Evolutionary conservation across 2,113 vertebrate genomes (phyloP).

Genomic region (Erythrocebus patas): DNA sequence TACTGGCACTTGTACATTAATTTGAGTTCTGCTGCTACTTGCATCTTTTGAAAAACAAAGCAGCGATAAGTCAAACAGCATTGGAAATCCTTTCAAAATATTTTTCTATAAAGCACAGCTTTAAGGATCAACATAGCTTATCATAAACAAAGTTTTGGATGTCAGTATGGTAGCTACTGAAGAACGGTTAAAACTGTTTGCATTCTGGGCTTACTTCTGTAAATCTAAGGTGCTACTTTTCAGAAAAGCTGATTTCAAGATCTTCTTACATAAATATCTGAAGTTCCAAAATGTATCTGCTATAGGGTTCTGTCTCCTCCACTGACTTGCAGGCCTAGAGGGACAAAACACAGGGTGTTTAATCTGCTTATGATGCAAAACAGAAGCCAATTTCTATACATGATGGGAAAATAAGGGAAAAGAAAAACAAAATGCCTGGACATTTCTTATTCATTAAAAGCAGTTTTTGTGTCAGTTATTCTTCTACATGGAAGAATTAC

Average conservation of each 20-base stretch:
- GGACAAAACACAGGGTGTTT: background rate
- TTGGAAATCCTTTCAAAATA: conserved; percentile 1
- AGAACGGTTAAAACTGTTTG: background rate
- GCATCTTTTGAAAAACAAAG: conserved; percentile 12
- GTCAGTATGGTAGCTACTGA: background rate
- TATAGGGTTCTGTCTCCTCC: background rate
- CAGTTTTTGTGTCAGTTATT: background rate
- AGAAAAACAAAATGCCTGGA: background rate
- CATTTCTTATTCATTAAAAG: background rate
- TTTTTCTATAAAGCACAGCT: background rate
- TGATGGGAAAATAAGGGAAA: background rate
- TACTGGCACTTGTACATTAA: conserved; percentile 45
- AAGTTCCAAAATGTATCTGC: background rate
- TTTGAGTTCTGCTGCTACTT: conserved; percentile 53
- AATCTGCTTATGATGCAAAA: background rate
- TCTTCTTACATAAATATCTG: background rate
- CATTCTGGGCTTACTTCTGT: background rate
- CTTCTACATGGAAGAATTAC: background rate
- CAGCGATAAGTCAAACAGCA: conserved; percentile 33
- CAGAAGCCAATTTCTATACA: background rate
- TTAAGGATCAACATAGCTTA: background rate
- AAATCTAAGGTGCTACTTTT: background rate
- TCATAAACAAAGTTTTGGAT: background rate
- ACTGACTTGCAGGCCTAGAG: background rate
- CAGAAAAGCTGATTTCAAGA: background rate